Percentiles rank a stretch among this genome's conserved stretches.
phyloP scores from a whole-genome alignment of 1,140 invertebrate species.

The Vanessa atalanta region DNA sequence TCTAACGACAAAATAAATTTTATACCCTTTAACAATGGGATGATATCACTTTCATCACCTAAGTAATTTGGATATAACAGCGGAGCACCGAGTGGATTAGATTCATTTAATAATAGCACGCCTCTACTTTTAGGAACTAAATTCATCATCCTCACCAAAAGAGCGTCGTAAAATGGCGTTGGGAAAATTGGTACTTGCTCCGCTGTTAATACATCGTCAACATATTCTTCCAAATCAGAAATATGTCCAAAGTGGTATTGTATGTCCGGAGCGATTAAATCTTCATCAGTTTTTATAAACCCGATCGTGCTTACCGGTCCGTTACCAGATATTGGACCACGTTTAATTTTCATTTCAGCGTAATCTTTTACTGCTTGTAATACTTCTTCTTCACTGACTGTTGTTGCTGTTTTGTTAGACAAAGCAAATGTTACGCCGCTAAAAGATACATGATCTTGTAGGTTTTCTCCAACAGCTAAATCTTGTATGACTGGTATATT shows the following conservation, averaged over 20 bases:
- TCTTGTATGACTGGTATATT: slow-evolving; percentile 10
- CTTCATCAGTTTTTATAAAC: slow-evolving; percentile 41
- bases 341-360: slow-evolving; percentile 31
- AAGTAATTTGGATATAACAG: slow-evolving; percentile 90
- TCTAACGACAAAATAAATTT: slow-evolving; percentile 48
- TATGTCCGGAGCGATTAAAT: slow-evolving; percentile 80
- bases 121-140: slow-evolving; percentile 82
- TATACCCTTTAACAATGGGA: slow-evolving; percentile 75
- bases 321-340: slow-evolving; percentile 37
- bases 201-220: slow-evolving; percentile 33
- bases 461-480: slow-evolving; percentile 15
- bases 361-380: slow-evolving; percentile 38
- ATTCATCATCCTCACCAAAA: slow-evolving; percentile 44
- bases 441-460: slow-evolving; percentile 14
- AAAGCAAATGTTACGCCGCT: slow-evolving; percentile 15
- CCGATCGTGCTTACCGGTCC: slow-evolving; percentile 34
- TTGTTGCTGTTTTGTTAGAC: slow-evolving; percentile 32
- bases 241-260: slow-evolving; percentile 66
- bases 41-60: slow-evolving; percentile 82
- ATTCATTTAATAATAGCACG: slow-evolving; percentile 82
- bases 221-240: slow-evolving; percentile 30
- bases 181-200: slow-evolving; percentile 39
- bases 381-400: slow-evolving; percentile 32
- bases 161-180: slow-evolving; percentile 44
- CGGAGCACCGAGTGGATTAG: slow-evolving; percentile 87